Percentiles rank a stretch among this genome's conserved stretches.
Evolutionary conservation across 2,113 vertebrate species (phyloP).

Genomic region (Dendropsophus ebraccatus): DNA sequence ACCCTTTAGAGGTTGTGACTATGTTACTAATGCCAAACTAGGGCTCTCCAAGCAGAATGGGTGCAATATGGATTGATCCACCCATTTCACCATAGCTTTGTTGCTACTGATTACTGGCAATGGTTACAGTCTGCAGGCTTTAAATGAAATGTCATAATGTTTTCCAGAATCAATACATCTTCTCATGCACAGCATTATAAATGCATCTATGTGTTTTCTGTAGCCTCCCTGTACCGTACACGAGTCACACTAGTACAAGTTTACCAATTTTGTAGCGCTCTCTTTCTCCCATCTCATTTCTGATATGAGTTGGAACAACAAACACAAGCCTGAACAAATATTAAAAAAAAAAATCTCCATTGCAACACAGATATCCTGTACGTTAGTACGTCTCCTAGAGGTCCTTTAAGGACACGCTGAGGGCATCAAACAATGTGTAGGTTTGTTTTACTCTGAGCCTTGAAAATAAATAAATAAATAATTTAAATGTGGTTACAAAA

Average conservation of each 20-base stretch:
- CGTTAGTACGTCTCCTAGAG: slow-evolving; percentile 15
- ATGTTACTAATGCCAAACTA: no score
- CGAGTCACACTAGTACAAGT: not conserved
- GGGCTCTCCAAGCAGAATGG: no score
- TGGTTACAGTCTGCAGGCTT: not conserved
- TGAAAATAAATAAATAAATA: slow-evolving; percentile 59
- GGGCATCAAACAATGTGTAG: slow-evolving; percentile 58
- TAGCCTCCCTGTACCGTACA: not conserved
- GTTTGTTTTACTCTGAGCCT: slow-evolving; percentile 49
- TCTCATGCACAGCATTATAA: not conserved
- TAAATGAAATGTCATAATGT: not conserved
- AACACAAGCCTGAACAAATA: slow-evolving; percentile 55
- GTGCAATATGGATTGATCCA: no score
- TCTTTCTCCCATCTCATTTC: slow-evolving; percentile 12
- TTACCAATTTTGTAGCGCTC: slow-evolving; percentile 20
- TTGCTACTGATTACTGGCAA: not conserved
- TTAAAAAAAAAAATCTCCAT: slow-evolving; percentile 44
- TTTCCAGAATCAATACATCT: not conserved
- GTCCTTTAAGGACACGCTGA: slow-evolving; percentile 55
- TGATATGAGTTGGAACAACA: slow-evolving; percentile 55
- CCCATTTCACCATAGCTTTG: not conserved
- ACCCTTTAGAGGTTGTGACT: no score
- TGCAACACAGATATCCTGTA: slow-evolving; percentile 52
- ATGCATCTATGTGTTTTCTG: not conserved
- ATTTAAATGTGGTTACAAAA: slow-evolving; percentile 49